Percentiles rank a stretch among this genome's conserved stretches.
Conservation (phyloP, 1,140 invertebrate genomes). For the Bombus fervidus region DNA sequence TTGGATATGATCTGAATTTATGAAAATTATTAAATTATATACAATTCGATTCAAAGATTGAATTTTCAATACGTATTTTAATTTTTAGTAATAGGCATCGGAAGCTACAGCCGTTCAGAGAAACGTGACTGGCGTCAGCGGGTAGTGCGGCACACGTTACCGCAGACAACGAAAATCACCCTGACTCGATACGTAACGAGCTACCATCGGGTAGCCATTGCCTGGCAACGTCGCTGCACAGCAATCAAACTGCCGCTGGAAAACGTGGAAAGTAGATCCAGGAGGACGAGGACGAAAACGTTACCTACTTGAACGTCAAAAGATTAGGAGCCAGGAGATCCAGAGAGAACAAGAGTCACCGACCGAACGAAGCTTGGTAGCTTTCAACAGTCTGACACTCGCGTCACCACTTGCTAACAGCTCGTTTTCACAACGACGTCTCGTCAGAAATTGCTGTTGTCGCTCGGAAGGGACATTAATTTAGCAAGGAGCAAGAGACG, state of each 20-base stretch:
- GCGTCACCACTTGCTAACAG: constrained; percentile 28
- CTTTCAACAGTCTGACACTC: neutral
- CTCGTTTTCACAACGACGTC: constrained; percentile 62
- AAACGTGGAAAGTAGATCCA: constrained; percentile 66
- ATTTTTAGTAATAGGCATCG: constrained; percentile 92
- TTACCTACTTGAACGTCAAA: constrained; percentile 72
- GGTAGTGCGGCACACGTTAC: constrained; percentile 82
- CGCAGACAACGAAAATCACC: constrained; percentile 78
- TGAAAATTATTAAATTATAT: no score
- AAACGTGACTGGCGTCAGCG: constrained; percentile 90
- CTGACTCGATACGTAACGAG: constrained; percentile 78
- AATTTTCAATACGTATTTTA: neutral
- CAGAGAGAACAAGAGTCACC: constrained; percentile 12
- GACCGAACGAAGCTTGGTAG: neutral
- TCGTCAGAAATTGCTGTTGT: constrained; percentile 51
- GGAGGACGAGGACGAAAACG: constrained; percentile 74
- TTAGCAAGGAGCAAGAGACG: constrained; percentile 51
- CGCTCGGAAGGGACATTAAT: constrained; percentile 37
- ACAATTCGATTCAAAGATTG: neutral
- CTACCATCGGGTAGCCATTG: constrained; percentile 73
- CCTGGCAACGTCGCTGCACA: constrained; percentile 64
- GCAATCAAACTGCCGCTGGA: constrained; percentile 75
- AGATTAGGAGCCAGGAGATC: neutral
- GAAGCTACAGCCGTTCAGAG: constrained; percentile 96
- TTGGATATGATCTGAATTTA: no score